Percentiles rank a stretch among this genome's conserved stretches.
Evolutionary conservation across 2,113 vertebrate genomes (phyloP).

Genomic region (Platysteira castanea): DNA sequence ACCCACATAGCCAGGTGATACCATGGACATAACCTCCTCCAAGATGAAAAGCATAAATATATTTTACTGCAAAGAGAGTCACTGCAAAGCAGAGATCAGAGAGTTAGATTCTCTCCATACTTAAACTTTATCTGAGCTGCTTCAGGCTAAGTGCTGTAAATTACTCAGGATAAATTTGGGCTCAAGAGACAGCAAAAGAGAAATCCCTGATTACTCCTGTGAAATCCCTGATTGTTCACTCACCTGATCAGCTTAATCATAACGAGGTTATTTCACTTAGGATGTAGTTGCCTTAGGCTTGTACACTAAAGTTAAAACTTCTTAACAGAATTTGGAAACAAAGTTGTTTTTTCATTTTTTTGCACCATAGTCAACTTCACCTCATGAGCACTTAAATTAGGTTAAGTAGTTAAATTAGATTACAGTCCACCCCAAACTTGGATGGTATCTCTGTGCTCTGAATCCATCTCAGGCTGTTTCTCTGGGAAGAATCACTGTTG

Average conservation of each 20-base stretch:
- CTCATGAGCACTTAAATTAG: conserved; percentile 24
- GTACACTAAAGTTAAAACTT: neutral
- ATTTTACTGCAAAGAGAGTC: neutral
- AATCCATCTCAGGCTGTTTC: neutral
- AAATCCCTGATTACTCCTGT: neutral
- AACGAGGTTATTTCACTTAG: neutral
- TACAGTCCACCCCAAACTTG: neutral
- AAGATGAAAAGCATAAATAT: neutral
- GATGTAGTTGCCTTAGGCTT: neutral
- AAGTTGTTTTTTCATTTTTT: conserved; percentile 1
- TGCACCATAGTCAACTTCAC: neutral
- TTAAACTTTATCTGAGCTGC: neutral
- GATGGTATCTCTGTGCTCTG: neutral
- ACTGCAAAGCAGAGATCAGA: neutral
- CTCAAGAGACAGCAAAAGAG: neutral
- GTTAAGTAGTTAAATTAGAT: conserved; percentile 41
- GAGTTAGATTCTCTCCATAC: neutral
- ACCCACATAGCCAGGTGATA: neutral
- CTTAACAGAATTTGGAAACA: conserved; percentile 26
- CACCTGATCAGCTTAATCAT: neutral
- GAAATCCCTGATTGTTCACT: neutral
- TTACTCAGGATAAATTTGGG: neutral
- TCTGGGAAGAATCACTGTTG: neutral
- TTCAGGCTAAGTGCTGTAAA: neutral
- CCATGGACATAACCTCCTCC: neutral